phyloP scores from a whole-genome alignment of 53 echinoderm and acorn worm genomes.

The Luidia sarsii region DNA sequence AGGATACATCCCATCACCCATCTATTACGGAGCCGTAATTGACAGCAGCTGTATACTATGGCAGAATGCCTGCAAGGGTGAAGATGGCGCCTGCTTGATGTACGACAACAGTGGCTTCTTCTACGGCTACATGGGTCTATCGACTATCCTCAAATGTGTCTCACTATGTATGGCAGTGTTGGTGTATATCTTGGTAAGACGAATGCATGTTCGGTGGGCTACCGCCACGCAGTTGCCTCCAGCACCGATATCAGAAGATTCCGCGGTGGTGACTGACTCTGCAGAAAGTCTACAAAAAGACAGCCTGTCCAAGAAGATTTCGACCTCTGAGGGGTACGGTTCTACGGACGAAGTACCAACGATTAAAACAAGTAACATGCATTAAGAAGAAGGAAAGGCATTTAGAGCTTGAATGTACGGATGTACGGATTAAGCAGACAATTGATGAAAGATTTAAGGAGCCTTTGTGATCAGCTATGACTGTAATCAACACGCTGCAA shows the following conservation, averaged over 20 bases:
- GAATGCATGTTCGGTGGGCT: not conserved
- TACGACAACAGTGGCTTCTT: slow-evolving; percentile 47
- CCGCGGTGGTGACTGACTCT: not conserved
- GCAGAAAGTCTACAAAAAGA: not conserved
- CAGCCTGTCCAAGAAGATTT: not conserved
- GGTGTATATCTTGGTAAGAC: slow-evolving; percentile 5
- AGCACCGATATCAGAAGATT: too few relatives aligned
- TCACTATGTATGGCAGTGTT: slow-evolving; percentile 31
- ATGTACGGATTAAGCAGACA: too few relatives aligned
- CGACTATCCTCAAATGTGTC: slow-evolving; percentile 42
- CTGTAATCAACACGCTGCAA: too few relatives aligned
- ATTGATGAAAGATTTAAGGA: too few relatives aligned
- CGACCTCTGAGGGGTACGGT: not conserved
- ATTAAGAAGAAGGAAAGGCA: too few relatives aligned
- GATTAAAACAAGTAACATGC: too few relatives aligned
- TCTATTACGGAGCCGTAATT: slow-evolving; percentile 55
- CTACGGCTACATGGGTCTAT: slow-evolving; percentile 47
- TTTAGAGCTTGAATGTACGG: too few relatives aligned
- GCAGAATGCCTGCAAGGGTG: slow-evolving; percentile 34
- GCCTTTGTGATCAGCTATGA: too few relatives aligned
- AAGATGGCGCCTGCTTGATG: slow-evolving; percentile 45
- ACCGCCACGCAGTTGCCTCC: too few relatives aligned
- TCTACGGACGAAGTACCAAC: not conserved
- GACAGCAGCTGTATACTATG: slow-evolving; percentile 61
- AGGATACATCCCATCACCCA: slow-evolving; percentile 59